Base-by-base conservation (phyloP, 2,888 invertebrate species). In the Tromatobia lineatoria region DNA sequence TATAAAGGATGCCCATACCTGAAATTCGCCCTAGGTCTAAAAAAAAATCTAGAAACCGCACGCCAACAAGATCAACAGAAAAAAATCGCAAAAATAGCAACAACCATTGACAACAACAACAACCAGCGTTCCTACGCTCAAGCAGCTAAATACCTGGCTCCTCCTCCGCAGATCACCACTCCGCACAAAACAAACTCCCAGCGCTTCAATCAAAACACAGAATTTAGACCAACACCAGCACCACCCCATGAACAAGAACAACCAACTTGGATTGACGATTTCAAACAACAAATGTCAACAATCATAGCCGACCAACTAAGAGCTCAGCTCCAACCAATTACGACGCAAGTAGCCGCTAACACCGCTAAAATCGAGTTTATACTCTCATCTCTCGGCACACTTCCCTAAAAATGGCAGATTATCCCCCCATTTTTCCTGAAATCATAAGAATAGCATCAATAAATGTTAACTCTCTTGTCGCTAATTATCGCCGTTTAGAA, bases 361-460 rank as follows among this genome's bases (percentile, higher is more conserved):
- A 38, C 75, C 0, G 54, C 42, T 13, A 76, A 76, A 54, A 76
- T 67, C 15, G 57, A 76, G 1, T 76, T 67, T n/a, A 42, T 76
- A 6, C 13, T 76, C 3, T 54, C 42, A 4, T 76, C 67, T 0
- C 25, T 76, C 0, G 38, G 3, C 10, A n/a, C n/a, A 8, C n/a
- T 52, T 11, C 25, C 23, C n/a, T 4, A 59, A 59, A n/a, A 57
- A 76, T 76, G 67, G 29, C 29, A 25, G 18, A 42, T 25, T 42
- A 25, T 42, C 1, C 42, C 1, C 7, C 11, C n/a, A n/a, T n/a
- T 8, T 1, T 15, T 15, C n/a, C 25, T 64, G 25, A n/a, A 11
- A 67, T 7, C 11, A 23, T 61, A 15, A 29, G 42, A n/a, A 70
- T 81, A 42, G 70, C 81, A 1, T 67, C 76, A 34, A 76, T 81